Conservation (phyloP, 2,113 vertebrate genomes). For the Ptilonorhynchus violaceus region DNA sequence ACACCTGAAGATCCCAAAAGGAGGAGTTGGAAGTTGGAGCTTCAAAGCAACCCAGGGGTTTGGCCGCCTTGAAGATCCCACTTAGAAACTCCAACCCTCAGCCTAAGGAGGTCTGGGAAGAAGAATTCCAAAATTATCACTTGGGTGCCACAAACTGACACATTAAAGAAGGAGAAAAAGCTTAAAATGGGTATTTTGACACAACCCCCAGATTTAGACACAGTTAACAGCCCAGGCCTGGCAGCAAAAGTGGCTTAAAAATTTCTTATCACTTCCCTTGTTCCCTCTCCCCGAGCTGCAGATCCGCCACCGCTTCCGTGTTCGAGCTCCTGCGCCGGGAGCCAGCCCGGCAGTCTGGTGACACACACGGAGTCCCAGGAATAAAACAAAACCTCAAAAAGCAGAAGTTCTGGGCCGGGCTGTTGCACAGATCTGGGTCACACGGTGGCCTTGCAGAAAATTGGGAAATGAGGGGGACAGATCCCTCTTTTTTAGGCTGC, state of each 20-base stretch:
- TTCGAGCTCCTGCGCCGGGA: rapidly evolving
- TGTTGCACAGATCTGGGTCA: not conserved
- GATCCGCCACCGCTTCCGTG: rapidly evolving
- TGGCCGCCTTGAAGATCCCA: not conserved
- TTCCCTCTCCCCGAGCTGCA: not conserved
- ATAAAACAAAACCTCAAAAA: not conserved
- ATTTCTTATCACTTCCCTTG: rapidly evolving
- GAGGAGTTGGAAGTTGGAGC: not conserved
- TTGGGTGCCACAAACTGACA: not conserved
- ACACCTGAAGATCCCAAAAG: not conserved
- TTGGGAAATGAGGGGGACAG: not conserved
- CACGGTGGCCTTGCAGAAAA: not conserved
- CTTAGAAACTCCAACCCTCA: not conserved
- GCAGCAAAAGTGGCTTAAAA: not conserved
- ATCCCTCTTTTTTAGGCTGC: rapidly evolving
- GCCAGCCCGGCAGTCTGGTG: not conserved
- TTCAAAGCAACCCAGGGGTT: not conserved
- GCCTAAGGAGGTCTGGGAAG: not conserved
- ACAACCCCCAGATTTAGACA: not conserved
- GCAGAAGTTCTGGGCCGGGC: not conserved
- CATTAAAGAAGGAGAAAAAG: not conserved
- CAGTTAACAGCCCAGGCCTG: rapidly evolving
- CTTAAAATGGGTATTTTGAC: not conserved
- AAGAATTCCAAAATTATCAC: not conserved
- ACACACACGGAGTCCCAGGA: not conserved